Conservation (phyloP, 2,113 vertebrate genomes). For the Orthonyx spaldingii region DNA sequence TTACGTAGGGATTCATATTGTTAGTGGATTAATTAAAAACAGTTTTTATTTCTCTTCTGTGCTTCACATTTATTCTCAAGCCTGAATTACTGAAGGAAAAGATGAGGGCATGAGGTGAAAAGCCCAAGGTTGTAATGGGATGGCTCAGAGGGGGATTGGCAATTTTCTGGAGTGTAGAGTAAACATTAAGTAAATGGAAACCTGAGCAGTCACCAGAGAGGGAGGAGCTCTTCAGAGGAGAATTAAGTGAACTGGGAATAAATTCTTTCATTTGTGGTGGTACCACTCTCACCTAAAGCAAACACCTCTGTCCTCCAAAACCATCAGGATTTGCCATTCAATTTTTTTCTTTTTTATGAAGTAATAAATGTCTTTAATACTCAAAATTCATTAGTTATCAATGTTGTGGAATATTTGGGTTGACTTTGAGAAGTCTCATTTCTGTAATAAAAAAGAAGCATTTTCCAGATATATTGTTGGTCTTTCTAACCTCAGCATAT, state of each 20-base stretch:
- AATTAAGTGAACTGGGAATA: not conserved
- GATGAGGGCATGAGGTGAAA: not conserved
- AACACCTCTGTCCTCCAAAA: not conserved
- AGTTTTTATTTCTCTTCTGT: not conserved
- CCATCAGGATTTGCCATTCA: not conserved
- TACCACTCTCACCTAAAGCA: not conserved
- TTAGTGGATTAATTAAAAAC: not conserved
- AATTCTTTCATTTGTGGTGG: not conserved
- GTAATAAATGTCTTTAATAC: not conserved
- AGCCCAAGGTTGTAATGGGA: not conserved
- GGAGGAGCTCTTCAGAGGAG: not conserved
- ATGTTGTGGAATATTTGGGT: not conserved
- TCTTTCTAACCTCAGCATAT: not conserved
- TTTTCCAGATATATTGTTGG: not conserved
- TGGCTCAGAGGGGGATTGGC: not conserved
- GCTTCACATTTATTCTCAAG: not conserved
- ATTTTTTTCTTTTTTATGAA: not conserved
- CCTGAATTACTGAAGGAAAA: not conserved
- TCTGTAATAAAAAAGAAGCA: not conserved
- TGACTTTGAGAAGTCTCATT: not conserved
- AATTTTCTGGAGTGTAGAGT: not conserved
- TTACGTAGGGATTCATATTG: not conserved
- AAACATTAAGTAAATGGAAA: slow-evolving; percentile 30
- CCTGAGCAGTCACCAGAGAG: not conserved
- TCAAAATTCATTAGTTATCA: not conserved